Base-by-base conservation (phyloP, 2,888 invertebrate species). In the Tetheella fluctuosa region DNA sequence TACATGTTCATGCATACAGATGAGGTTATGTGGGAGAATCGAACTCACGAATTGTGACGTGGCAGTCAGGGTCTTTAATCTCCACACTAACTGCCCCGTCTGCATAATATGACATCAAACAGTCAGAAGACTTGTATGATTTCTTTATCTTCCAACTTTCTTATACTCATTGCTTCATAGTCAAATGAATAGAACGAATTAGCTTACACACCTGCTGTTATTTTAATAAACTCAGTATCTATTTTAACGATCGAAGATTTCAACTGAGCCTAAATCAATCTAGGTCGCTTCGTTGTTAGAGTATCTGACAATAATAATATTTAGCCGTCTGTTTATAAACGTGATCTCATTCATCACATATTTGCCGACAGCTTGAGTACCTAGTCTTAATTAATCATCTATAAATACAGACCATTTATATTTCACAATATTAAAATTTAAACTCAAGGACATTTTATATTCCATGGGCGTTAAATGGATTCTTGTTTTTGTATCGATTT, bases 221-320 rank as follows among this genome's bases (percentile, higher is more conserved):
- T n/a, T 39, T 39, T n/a, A 39, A n/a, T n/a, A 39, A 1, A 39
- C 39, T 39, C 39, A 15, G 39, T 6, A n/a, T 39, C 39, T 39
- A 39, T 39, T n/a, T 39, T 39, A 39, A 39, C 39, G n/a, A 39
- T n/a, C 39, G 39, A n/a, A 2, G 39, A 39, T n/a, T n/a, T 39
- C n/a, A 39, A 7, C 39, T 39, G 39, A n/a, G 4, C 39, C n/a
- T n/a, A 39, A 39, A 39, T 39, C 39, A 39, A 39, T 39, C n/a
- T n/a, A n/a, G 39, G 39, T 39, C 39, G 39, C 39, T n/a, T 1
- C 39, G 39, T n/a, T n/a, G n/a, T 39, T 39, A 39, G 39, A 15
- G n/a, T 39, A n/a, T 39, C 39, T n/a, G n/a, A 39, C 39, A 39
- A n/a, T 39, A 39, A n/a, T 39, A 39, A 23, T 57, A 52, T 54